Percentiles rank a stretch among this genome's conserved stretches.
Conservation (phyloP, 30 jellyfish, hydroid and myxozoan genomes). For the Turritopsis dohrnii region DNA sequence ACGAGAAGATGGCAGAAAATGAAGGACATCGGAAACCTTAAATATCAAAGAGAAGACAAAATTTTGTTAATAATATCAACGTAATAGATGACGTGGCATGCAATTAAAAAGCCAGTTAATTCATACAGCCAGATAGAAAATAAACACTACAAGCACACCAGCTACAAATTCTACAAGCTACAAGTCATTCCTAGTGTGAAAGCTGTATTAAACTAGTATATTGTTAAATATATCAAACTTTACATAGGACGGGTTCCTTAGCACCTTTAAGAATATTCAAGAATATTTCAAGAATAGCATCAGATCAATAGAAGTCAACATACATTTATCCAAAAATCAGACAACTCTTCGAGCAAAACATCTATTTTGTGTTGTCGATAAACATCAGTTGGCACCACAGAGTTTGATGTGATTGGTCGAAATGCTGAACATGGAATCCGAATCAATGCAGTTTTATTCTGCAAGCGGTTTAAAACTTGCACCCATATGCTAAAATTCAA, state of each 20-base stretch:
- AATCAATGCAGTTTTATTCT: slow-evolving; percentile 55
- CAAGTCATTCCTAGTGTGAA: no score
- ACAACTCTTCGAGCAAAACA: slow-evolving; percentile 54
- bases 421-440: slow-evolving; percentile 75
- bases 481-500: slow-evolving; percentile 58
- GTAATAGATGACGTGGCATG: background rate
- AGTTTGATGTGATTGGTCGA: slow-evolving; percentile 42
- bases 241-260: no score
- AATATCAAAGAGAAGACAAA: background rate
- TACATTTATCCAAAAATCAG: slow-evolving; percentile 80
- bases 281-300: no score
- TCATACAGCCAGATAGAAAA: no score
- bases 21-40: slow-evolving; percentile 68
- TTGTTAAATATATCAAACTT: no score
- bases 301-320: slow-evolving; percentile 7
- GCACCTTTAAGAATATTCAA: no score
- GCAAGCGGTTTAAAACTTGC: slow-evolving; percentile 59
- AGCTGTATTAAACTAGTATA: no score
- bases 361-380: slow-evolving; percentile 42
- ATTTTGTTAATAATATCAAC: background rate
- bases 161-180: no score
- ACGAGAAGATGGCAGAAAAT: slow-evolving; percentile 58
- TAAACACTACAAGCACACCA: no score
- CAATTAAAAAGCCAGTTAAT: background rate
- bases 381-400: background rate